Evolutionary conservation across 2,113 vertebrate species (phyloP).

Genomic region (Tenebrosternarchus preto): DNA sequence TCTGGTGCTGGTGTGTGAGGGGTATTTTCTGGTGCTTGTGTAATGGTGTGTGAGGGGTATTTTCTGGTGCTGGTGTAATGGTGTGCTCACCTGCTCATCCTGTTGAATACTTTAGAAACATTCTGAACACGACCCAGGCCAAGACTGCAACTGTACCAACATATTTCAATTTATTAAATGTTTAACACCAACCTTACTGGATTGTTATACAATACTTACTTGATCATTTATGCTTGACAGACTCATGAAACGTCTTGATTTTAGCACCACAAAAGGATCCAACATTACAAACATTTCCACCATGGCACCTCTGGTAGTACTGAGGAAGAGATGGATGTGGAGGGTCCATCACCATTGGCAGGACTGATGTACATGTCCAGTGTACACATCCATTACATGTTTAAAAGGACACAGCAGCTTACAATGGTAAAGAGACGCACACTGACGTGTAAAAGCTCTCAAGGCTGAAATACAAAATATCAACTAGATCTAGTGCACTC

Average conservation of each 20-base stretch:
- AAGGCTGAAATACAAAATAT: conserved; percentile 26
- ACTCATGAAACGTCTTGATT: conserved; percentile 36
- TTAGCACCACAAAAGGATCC: conserved; percentile 49
- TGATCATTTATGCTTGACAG: conserved; percentile 35
- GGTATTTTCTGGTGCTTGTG: too few relatives aligned
- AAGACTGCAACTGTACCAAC: background rate
- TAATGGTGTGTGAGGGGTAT: too few relatives aligned
- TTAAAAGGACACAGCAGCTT: background rate
- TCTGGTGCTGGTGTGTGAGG: too few relatives aligned
- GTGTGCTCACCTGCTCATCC: too few relatives aligned
- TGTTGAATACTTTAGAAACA: too few relatives aligned
- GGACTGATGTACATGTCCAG: too few relatives aligned
- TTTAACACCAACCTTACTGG: conserved; percentile 48
- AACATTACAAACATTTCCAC: conserved; percentile 43
- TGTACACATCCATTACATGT: conserved; percentile 19
- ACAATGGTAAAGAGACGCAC: background rate
- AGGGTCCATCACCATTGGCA: background rate
- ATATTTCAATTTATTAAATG: conserved; percentile 54
- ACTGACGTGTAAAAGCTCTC: conserved; percentile 6
- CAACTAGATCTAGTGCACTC: background rate
- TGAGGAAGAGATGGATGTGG: background rate
- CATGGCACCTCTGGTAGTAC: conserved; percentile 39
- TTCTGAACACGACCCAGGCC: background rate
- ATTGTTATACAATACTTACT: conserved; percentile 45
- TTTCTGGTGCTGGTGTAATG: too few relatives aligned